phyloP scores from a whole-genome alignment of 2,797 vertebrate genomes.

The Natrix natrix region DNA sequence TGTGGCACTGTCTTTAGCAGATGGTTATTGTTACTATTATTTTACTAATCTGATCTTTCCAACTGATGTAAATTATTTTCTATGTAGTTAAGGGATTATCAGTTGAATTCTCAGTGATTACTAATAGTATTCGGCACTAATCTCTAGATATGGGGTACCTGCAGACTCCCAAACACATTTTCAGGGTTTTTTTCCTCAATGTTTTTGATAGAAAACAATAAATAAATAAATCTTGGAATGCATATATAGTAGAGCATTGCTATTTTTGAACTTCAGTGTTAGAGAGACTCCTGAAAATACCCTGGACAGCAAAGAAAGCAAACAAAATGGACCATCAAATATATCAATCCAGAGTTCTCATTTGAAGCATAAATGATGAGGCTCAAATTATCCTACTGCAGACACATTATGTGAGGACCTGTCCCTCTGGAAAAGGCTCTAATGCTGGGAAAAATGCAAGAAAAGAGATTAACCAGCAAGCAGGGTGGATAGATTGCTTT shows the following conservation, averaged over 20 bases:
- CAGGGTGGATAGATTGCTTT: not conserved
- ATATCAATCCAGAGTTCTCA: not conserved
- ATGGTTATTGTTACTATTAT: not conserved
- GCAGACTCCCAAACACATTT: not conserved
- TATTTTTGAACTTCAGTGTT: not conserved
- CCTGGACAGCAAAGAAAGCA: not conserved
- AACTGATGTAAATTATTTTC: not conserved
- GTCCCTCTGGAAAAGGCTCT: not conserved
- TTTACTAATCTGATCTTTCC: not conserved
- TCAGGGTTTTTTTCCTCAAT: not conserved
- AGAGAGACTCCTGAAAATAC: not conserved
- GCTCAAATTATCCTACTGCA: not conserved
- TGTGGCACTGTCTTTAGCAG: not conserved
- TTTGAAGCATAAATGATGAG: not conserved
- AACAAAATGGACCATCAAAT: not conserved
- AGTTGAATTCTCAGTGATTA: not conserved
- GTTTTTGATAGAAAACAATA: not conserved
- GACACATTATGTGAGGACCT: not conserved
- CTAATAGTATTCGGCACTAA: not conserved
- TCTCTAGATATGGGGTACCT: not conserved
- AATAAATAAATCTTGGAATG: not conserved
- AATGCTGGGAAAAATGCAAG: not conserved
- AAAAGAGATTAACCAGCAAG: not conserved
- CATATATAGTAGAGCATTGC: not conserved
- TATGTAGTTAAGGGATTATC: not conserved